Conservation (phyloP, 2,797 vertebrate genomes). For the Lepilemur ruficaudatus region DNA sequence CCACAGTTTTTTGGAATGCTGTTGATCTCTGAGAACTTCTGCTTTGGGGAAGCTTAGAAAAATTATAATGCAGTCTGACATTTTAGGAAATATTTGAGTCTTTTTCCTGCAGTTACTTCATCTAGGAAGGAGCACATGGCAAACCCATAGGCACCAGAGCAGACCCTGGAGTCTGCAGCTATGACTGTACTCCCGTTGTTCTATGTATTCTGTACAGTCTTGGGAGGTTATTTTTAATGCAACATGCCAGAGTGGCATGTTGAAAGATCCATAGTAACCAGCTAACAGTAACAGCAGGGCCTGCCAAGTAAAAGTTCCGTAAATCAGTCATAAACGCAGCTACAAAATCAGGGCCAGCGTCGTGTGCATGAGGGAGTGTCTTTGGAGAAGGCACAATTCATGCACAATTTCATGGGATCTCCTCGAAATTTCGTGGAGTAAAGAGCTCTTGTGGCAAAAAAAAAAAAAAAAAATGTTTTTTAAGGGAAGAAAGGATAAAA, state of each 20-base stretch:
- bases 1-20: background rate
- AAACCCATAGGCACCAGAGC: background rate
- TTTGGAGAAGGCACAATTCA: conserved; percentile 55
- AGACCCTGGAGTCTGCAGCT: background rate
- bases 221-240: conserved; percentile 79
- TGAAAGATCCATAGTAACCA: conserved; percentile 80
- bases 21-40: conserved; percentile 36
- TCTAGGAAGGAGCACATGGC: background rate
- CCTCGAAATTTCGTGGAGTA: conserved; percentile 33
- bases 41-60: conserved; percentile 12
- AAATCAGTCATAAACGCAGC: conserved; percentile 78
- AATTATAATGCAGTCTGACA: background rate
- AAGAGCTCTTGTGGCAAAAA: background rate
- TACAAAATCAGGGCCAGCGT: conserved; percentile 67
- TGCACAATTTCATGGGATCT: conserved; percentile 58
- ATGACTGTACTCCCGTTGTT: conserved; percentile 62
- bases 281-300: conserved; percentile 77
- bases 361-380: conserved; percentile 66
- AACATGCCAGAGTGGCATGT: conserved; percentile 78
- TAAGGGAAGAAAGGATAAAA: background rate
- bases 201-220: conserved; percentile 74
- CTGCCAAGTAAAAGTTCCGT: conserved; percentile 78
- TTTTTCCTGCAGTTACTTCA: background rate
- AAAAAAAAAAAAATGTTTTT: background rate
- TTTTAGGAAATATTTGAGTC: background rate